Percentiles rank a stretch among this genome's conserved stretches.
Evolutionary conservation across 2,113 vertebrate genomes (phyloP).

Genomic region (Aegithalos caudatus): DNA sequence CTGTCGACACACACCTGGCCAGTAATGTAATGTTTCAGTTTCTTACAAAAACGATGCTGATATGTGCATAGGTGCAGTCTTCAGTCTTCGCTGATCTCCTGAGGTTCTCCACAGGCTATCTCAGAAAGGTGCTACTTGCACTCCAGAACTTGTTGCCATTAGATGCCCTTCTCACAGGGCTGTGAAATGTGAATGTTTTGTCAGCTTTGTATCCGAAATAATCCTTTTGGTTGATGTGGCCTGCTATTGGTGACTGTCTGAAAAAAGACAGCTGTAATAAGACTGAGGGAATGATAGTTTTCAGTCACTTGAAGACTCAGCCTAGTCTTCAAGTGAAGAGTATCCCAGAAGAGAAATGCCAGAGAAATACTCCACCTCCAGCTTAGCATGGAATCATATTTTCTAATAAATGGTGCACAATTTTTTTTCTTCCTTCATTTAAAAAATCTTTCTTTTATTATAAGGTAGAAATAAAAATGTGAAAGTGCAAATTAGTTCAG

Average conservation of each 20-base stretch:
- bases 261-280: not conserved
- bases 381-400: not conserved
- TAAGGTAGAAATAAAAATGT: not conserved
- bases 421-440: not conserved
- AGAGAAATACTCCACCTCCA: not conserved
- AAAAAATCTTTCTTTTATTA: not conserved
- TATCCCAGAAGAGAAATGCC: not conserved
- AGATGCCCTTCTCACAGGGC: not conserved
- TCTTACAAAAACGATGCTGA: not conserved
- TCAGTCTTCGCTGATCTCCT: not conserved
- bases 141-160: not conserved
- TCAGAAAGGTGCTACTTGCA: not conserved
- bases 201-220: not conserved
- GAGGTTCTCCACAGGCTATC: not conserved
- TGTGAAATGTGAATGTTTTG: not conserved
- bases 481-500: not conserved
- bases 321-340: not conserved
- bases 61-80: rapidly evolving
- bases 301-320: not conserved
- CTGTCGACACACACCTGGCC: rapidly evolving
- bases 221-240: not conserved
- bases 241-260: not conserved
- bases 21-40: not conserved
- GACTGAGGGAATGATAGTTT: not conserved
- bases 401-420: not conserved